A percentile compares a stretch with the other conserved stretches of the same genome.
phyloP scores from a whole-genome alignment of 2,113 vertebrate species.

The Sinocyclocheilus anshuiensis region DNA sequence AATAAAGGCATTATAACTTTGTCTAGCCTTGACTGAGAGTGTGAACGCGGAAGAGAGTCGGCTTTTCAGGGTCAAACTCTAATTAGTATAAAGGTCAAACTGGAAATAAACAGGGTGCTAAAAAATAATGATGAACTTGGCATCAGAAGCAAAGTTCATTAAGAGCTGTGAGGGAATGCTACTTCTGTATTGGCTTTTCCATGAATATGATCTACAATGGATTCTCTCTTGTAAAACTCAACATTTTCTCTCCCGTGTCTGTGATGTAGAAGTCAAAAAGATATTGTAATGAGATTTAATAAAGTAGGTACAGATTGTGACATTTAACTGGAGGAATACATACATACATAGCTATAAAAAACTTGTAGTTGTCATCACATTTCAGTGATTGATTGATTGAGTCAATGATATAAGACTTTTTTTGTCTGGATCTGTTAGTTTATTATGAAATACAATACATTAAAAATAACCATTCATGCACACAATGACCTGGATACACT shows the following conservation, averaged over 20 bases:
- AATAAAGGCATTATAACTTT: slow-evolving; percentile 80
- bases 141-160: slow-evolving; percentile 61
- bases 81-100: slow-evolving; percentile 85
- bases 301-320: background rate
- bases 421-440: background rate
- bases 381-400: background rate
- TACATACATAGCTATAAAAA: background rate
- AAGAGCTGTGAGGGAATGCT: slow-evolving; percentile 51
- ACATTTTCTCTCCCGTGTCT: background rate
- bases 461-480: background rate
- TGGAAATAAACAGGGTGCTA: slow-evolving; percentile 73
- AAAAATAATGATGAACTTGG: slow-evolving; percentile 63
- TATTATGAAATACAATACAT: background rate
- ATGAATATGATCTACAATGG: slow-evolving; percentile 28
- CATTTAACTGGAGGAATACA: background rate
- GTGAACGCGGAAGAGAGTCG: slow-evolving; percentile 69
- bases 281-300: background rate
- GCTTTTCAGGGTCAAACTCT: slow-evolving; percentile 75
- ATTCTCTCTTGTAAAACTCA: slow-evolving; percentile 10
- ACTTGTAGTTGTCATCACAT: background rate
- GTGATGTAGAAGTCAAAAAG: background rate
- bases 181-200: slow-evolving; percentile 49
- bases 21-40: slow-evolving; percentile 81
- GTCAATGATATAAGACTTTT: too few relatives aligned
- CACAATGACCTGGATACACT: background rate